Evolutionary conservation across 1,140 invertebrate genomes (phyloP), one percentile per base, ranked within the genome.

Genomic region (Homalodisca vitripennis): DNA sequence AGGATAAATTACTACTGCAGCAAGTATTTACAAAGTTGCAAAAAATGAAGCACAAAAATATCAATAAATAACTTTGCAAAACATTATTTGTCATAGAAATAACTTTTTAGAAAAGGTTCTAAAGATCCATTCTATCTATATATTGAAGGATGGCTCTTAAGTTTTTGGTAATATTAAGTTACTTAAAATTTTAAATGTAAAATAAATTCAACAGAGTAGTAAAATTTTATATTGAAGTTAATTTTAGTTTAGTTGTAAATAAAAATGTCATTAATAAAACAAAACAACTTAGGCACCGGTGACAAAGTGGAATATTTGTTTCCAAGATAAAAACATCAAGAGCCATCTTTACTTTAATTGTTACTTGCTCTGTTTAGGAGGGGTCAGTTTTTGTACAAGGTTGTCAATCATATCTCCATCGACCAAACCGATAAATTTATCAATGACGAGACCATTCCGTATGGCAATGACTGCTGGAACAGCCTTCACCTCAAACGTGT

Each of bases 391-490:
- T 29, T 72, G 60, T 3, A 75, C 71, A 51, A 76, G 65, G 53
- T 74, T 71, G 66, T 73, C 71, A 10, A 77, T 76, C 72, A 72
- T 76, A n/a, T 74, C 65, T 55, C 70, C 66, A 30, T 77, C 76
- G 27, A 76, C 73, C 27, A 97, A 78, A 0, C 96, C 96, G 75
- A 97, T 92, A 79, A 98, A 97, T 79, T 95, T 94, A 75, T 96
- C 93, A 3, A 95, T 86, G 55, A 96, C 88, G 68, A 93, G 84
- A 0, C 95, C 95, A 81, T 95, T 90, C 69, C 89, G 89, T 29
- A 98, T 88, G 12, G 91, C 94, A 76, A 98, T 83, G 0, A 97
- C 91, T 0, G 95, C 92, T 32, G 95, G 95, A 10, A 98, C 93
- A 51, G 94, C 93, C 80, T 93, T 92, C 20, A 97, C 94, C 77